Base-by-base conservation (phyloP, 2,113 vertebrate genomes). In the Gambusia affinis region DNA sequence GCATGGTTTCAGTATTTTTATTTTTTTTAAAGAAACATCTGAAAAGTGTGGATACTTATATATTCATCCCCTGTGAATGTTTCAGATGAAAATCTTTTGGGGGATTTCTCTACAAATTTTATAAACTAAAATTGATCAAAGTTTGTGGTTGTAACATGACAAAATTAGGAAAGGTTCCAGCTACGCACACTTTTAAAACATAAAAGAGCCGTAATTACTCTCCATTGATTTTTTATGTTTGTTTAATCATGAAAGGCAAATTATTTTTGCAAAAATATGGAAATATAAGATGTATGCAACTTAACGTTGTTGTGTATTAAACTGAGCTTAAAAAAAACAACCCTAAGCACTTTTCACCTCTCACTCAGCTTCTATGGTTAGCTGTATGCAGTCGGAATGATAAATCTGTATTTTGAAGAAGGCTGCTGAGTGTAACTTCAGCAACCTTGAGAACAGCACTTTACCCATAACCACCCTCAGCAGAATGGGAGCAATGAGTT, bases 331-430 rank as follows among this genome's bases (percentile, higher is more conserved):
- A 47, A 27, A 71, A 70, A n/a, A 22, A 27, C 22, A 39, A 54
- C 10, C 14, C 57, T 65, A 37, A 35, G 67, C 51, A 33, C 22
- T 57, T 44, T 72, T n/a, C 51, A 37, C 22, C 17, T 83, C 60
- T 87, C 67, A 42, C 12, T 80, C 29, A 31, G 28, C 67, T 62
- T 44, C 39, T 22, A 63, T 73, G 62, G 70, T 70, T 76, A 64
- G 66, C 68, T 54, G 27, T 42, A 35, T 76, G 75, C 27, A 73
- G 80, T 76, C 70, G 69, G 71, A 39, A 28, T 88, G 82, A 89
- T 80, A 70, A 60, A 80, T 83, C 62, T n/a, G 44, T 60, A 60
- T 84, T 85, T 84, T 60, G 71, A 71, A 60, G n/a, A 73, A 27
- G 37, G 44, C 69, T 81, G 81, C 87, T 77, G 84, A 88, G 74